Base-by-base conservation (phyloP, 2,113 vertebrate genomes). In the Sturnus vulgaris region DNA sequence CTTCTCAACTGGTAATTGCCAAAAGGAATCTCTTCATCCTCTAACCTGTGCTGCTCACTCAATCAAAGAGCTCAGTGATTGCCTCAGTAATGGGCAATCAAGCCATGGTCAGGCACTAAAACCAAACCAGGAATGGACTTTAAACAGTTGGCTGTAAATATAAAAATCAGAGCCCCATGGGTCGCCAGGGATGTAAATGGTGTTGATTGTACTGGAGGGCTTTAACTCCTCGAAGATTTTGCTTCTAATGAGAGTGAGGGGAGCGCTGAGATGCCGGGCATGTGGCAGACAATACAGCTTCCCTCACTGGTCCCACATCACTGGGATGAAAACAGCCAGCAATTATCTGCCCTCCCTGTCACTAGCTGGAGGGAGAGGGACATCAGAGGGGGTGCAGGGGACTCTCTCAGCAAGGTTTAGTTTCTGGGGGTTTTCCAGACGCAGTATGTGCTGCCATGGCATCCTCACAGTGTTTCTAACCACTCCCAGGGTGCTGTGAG, bases 131-230 rank as follows among this genome's bases (percentile, higher is more conserved):
- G 55, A 86, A 88, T 28, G 76, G 83, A 60, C 70, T 97, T 97
- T 77, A 91, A 96, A 93, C 69, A 56, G 82, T 70, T 79, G 75
- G 82, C 77, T 57, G 85, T 91, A 97, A 98, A 95, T 94, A 94
- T 64, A 96, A 97, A 82, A 95, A 90, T 77, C 49, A 77, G 77
- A 96, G 64, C 63, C 40, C 69, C 64, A 9, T 19, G 90, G 69
- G 76, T 92, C 12, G 24, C 71, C 42, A 23, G 79, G 77, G 65
- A 86, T 76, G 61, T 61, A 79, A 84, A 83, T 16, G 57, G n/a
- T 25, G 25, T 35, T 60, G 50, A 59, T 61, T 9, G 2, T 19
- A 19, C 69, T 19, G 24, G n/a, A 53, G 47, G 21, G 24, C 47
- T 90, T 97, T 57, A 89, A 52, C 20, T 72, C 69, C 61, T 75